A percentile compares a stretch with the other conserved stretches of the same genome.
Conservation (phyloP, 2,888 invertebrate species). For the Blastobasis adustella region DNA sequence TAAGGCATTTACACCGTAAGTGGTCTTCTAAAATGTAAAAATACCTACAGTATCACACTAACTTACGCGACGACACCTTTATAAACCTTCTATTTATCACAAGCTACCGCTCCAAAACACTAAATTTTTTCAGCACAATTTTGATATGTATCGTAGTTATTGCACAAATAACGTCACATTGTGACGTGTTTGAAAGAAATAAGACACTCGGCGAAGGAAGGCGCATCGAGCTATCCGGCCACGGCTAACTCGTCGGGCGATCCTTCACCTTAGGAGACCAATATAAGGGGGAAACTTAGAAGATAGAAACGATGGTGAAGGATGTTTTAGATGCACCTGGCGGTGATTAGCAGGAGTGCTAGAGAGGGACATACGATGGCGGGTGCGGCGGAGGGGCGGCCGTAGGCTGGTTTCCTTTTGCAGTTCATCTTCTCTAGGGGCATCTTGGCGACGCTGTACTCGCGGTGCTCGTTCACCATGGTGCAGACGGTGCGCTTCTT, state of each 20-base stretch:
- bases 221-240: constrained; percentile 59
- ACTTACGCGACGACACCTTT: constrained; percentile 36
- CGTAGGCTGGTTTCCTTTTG: constrained; percentile 77
- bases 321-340: constrained; percentile 42
- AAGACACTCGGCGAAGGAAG: constrained; percentile 28
- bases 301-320: constrained; percentile 1
- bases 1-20: constrained; percentile 59
- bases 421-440: constrained; percentile 90
- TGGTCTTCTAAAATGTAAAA: constrained; percentile 54
- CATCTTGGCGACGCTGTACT: constrained; percentile 87
- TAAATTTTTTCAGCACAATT: constrained; percentile 59
- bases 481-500: constrained; percentile 89
- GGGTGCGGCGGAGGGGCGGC: constrained; percentile 44
- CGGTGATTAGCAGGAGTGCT: constrained; percentile 33
- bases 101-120: constrained; percentile 62
- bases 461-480: constrained; percentile 86
- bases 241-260: constrained; percentile 53
- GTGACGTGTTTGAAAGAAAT: constrained; percentile 22
- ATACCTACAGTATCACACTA: constrained; percentile 55
- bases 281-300: constrained; percentile 25
- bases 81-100: constrained; percentile 47
- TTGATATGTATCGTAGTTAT: constrained; percentile 68
- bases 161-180: constrained; percentile 29
- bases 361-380: constrained; percentile 19
- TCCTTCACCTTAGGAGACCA: constrained; percentile 34